Percentiles rank a stretch among this genome's conserved stretches.
phyloP scores from a whole-genome alignment of 2,888 invertebrate genomes.

The Tenthredo livida region DNA sequence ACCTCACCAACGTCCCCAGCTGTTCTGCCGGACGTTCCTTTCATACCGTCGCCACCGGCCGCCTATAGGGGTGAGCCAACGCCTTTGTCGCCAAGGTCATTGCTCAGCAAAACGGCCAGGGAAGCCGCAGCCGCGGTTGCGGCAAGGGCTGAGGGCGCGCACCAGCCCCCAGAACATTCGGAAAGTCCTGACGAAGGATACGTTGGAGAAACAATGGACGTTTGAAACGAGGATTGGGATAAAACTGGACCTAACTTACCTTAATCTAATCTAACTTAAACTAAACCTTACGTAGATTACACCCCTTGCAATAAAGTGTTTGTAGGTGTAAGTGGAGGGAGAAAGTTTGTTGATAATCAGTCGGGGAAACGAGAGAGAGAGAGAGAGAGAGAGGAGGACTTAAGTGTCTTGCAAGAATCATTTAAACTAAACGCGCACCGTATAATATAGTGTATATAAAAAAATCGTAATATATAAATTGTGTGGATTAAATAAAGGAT shows the following conservation, averaged over 20 bases:
- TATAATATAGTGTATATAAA: constrained; percentile 26
- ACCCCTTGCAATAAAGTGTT: constrained; percentile 42
- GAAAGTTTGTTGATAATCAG: constrained; percentile 35
- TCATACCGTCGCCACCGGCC: constrained; percentile 86
- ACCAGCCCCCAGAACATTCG: constrained; percentile 78
- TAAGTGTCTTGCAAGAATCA: constrained; percentile 34
- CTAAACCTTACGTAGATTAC: constrained; percentile 27
- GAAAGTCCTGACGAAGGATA: constrained; percentile 94
- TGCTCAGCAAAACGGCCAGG: constrained; percentile 78
- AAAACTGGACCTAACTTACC: constrained; percentile 1
- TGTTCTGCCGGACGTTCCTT: constrained; percentile 80
- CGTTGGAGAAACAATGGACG: constrained; percentile 85
- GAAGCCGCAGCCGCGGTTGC: constrained; percentile 80
- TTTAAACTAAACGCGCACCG: constrained; percentile 3
- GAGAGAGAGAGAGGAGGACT: neutral
- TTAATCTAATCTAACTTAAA: constrained; percentile 27
- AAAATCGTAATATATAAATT: neutral
- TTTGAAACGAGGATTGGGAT: constrained; percentile 63
- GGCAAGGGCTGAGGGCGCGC: constrained; percentile 79
- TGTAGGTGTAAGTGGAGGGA: neutral
- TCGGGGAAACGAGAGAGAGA: neutral
- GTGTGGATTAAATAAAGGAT: constrained; percentile 17
- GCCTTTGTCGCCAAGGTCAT: constrained; percentile 79
- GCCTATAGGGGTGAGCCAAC: constrained; percentile 84
- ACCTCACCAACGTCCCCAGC: constrained; percentile 69